Evolutionary conservation across 2,797 vertebrate species (phyloP), one percentile per base, ranked within the genome.

Genomic region (Aquila chrysaetos): DNA sequence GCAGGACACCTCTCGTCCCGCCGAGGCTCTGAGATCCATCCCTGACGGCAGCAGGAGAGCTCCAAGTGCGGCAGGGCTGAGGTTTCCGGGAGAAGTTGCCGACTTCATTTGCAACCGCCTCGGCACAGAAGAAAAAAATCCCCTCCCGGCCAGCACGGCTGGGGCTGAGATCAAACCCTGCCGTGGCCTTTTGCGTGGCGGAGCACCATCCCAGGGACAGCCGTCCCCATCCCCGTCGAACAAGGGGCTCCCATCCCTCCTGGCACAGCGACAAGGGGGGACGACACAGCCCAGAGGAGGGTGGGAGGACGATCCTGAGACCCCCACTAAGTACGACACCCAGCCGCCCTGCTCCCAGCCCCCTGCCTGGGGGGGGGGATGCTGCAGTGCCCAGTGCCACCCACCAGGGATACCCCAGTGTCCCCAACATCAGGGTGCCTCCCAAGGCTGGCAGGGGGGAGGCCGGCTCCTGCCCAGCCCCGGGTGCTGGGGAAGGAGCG

Each of bases 21-120:
- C 28, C 6, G 7, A 72, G 37, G 37, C 75, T 73, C 41, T 13
- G 18, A 43, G 81, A 75, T 72, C 22, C 5, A 1, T 63, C 46
- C 68, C 41, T 3, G 4, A 56, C 0, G 0, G 48, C 61, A 74
- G 41, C 13, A 6, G 28, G 18, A 82, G n/a, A 61, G 53, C 78
- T 70, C 57, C 0, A 0, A 68, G 33, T 2, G 1, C 9, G 7
- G 74, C 23, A 7, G 59, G 46, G 49, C 48, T 6, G 1, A 75
- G 43, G 41, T 49, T 85, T 73, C 69, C 3, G 0, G 35, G 41
- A 75, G 79, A 83, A 94, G 82, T 41, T 6, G 1, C 53, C 0
- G 0, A 77, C 78, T 82, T 65, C 33, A 77, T 91, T 39, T 85
- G 68, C 1, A n/a, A 78, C 67, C 2, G 6, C 59, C 64, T 83